Evolutionary conservation across 35 echinoderm and acorn worm species (phyloP).

Genomic region (Diadema setosum): DNA sequence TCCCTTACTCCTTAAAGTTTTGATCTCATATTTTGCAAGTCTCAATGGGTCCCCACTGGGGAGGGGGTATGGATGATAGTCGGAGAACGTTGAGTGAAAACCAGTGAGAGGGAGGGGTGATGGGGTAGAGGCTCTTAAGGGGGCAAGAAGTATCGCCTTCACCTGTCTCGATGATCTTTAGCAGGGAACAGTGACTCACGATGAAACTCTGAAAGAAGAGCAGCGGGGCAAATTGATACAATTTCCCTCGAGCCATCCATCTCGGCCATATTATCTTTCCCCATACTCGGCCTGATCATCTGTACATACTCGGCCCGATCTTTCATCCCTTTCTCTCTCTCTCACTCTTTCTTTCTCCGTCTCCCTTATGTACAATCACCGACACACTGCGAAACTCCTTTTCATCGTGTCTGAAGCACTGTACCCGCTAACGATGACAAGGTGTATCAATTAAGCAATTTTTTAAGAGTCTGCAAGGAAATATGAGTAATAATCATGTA

Average conservation of each 20-base stretch:
- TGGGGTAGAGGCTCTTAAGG: too few relatives aligned
- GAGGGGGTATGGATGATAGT: too few relatives aligned
- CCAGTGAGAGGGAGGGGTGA: too few relatives aligned
- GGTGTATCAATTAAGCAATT: too few relatives aligned
- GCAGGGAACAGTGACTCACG: not conserved
- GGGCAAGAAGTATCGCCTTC: not conserved
- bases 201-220: not conserved
- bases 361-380: not conserved
- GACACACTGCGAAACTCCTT: not conserved
- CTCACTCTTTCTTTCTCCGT: not conserved
- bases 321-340: not conserved
- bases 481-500: too few relatives aligned
- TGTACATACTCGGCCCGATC: not conserved
- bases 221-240: not conserved
- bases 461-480: too few relatives aligned
- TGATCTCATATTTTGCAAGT: too few relatives aligned
- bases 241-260: not conserved
- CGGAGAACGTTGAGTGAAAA: too few relatives aligned
- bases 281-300: not conserved
- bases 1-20: too few relatives aligned
- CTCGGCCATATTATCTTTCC: not conserved
- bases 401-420: too few relatives aligned
- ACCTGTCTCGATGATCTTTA: conserved; percentile 1
- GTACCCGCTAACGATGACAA: too few relatives aligned
- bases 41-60: too few relatives aligned